phyloP scores from a whole-genome alignment of 2,888 invertebrate species.

The Amphimallon solstitiale region DNA sequence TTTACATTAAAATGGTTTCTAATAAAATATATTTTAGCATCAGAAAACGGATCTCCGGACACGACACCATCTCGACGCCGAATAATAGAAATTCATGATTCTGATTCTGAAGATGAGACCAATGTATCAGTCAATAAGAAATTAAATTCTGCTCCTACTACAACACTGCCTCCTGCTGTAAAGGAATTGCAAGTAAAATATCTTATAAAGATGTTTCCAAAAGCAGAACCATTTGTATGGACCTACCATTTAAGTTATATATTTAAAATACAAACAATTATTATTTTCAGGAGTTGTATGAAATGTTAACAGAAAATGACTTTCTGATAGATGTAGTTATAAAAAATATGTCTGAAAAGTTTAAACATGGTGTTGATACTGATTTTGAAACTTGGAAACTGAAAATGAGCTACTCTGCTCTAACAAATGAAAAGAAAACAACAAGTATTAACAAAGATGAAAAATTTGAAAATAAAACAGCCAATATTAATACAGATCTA shows the following conservation, averaged over 20 bases:
- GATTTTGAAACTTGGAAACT: slow-evolving; percentile 37
- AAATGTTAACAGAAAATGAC: slow-evolving; percentile 54
- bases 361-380: slow-evolving; percentile 65
- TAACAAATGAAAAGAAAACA: background rate
- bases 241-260: background rate
- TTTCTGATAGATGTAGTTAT: slow-evolving; percentile 62
- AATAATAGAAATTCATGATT: slow-evolving; percentile 61
- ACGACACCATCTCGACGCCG: slow-evolving; percentile 38
- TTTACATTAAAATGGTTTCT: background rate
- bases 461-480: background rate
- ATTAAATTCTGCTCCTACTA: background rate
- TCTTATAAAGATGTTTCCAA: slow-evolving; percentile 72
- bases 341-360: slow-evolving; percentile 65
- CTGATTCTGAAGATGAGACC: slow-evolving; percentile 66
- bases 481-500: background rate
- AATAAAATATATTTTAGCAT: background rate
- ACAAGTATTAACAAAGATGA: background rate
- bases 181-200: slow-evolving; percentile 71
- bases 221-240: slow-evolving; percentile 69
- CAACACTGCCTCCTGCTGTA: slow-evolving; percentile 56
- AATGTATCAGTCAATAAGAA: slow-evolving; percentile 12
- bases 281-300: slow-evolving; percentile 42
- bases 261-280: background rate
- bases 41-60: background rate
- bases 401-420: background rate